A percentile compares a stretch with the other conserved stretches of the same genome.
These are phyloP conservation scores for Mirounga angustirostris DNA, from an alignment of 2,113 vertebrate species.

Conservation along the genomic window DNA sequence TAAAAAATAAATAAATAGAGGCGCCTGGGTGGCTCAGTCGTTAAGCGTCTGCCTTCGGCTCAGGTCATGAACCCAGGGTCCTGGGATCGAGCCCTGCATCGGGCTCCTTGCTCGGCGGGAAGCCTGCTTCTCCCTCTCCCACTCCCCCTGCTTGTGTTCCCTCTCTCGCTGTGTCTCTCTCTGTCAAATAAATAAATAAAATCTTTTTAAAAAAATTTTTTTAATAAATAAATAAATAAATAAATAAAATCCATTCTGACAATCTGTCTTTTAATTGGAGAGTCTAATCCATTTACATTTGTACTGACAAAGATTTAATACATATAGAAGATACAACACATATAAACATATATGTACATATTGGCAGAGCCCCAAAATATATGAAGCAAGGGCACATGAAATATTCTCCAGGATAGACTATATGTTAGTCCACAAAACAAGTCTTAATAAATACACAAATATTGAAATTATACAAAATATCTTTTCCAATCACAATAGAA, in stretches of 20 bases:
- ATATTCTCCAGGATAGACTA: not conserved
- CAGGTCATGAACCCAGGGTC: too few relatives aligned
- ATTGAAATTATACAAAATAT: not conserved
- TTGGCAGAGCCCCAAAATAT: not conserved
- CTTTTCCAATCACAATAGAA: not conserved
- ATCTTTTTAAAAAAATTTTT: not conserved
- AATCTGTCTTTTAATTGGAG: not conserved
- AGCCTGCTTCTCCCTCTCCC: not conserved
- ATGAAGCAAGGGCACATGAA: not conserved
- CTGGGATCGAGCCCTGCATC: too few relatives aligned
- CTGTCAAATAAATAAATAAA: not conserved
- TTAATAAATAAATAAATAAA: too few relatives aligned
- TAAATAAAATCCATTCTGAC: not conserved
- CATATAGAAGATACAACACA: not conserved
- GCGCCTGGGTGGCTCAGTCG: too few relatives aligned
- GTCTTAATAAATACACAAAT: not conserved
- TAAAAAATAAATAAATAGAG: not conserved
- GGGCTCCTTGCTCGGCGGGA: not conserved
- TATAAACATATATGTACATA: not conserved
- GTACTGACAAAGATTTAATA: not conserved
- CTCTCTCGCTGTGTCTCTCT: not conserved
- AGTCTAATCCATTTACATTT: slow-evolving; percentile 16
- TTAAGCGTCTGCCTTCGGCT: too few relatives aligned
- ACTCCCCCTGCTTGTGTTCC: not conserved
- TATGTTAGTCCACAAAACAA: not conserved